Evolutionary conservation across 2,888 invertebrate species (phyloP), one percentile per base, ranked within the genome.

Genomic region (Nasonovia ribisnigri): DNA sequence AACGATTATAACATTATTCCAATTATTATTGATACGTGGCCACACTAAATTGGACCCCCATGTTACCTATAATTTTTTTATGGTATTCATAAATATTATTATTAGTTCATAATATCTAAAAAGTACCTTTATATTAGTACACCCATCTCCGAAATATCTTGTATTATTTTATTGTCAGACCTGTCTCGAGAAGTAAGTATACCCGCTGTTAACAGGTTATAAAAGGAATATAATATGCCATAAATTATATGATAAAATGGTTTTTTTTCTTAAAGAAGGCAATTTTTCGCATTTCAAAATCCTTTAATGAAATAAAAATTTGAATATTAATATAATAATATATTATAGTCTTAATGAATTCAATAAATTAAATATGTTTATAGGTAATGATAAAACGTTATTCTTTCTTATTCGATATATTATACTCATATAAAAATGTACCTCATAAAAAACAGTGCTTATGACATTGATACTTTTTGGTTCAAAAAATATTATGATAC

Each of bases 121-220:
- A 51, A 29, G 3, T 51, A n/a, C n/a, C 1, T 51, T n/a, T 46
- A 46, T 46, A 46, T 46, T 46, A 46, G n/a, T n/a, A 16, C 67
- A 43, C 43, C 10, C n/a, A n/a, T 91, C 3, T 91, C 54, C 6
- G 20, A 46, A 46, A 46, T n/a, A 67, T 36, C 16, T 67, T 36
- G n/a, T 67, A 67, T 91, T 84, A 84, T 91, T 84, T 84, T 84
- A 91, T 42, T 43, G 84, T 48, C 36, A 54, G 43, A 57, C 84
- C 24, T 43, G 84, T 84, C 42, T 84, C 3, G 84, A 84, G 6
- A 67, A 54, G 54, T 48, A 90, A 3, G 91, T 84, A 24, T 91
- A 84, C 91, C 54, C 91, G 54, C n/a, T 84, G 84, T 91, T 91
- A 84, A 84, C 91, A 84, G 91, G 51, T 91, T 43, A 84, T 36